Evolutionary conservation across 2,888 invertebrate genomes (phyloP).

Genomic region (Aphidius colemani): DNA sequence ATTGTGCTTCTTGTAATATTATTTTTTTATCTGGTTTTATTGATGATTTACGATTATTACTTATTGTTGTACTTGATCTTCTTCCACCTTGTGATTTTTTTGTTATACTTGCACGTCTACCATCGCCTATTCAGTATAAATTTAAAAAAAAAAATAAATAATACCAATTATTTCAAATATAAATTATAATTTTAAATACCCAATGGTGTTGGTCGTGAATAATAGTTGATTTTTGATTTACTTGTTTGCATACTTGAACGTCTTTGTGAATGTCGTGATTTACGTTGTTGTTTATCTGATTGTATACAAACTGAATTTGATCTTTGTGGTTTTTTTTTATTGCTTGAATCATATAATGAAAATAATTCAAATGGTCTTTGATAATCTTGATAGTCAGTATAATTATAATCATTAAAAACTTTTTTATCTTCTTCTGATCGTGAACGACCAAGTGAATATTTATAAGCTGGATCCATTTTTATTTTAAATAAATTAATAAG

Average conservation of each 20-base stretch:
- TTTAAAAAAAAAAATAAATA: slow-evolving; percentile 1
- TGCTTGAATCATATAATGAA: no score
- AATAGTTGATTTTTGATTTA: no score
- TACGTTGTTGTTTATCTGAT: slow-evolving; percentile 37
- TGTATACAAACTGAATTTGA: slow-evolving; percentile 37
- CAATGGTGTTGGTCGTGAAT: slow-evolving; percentile 46
- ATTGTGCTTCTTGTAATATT: slow-evolving; percentile 52
- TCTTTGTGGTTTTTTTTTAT: slow-evolving; percentile 5
- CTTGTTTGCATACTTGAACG: slow-evolving; percentile 46
- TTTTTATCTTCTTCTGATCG: no score
- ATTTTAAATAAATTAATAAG: no score
- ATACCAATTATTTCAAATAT: not conserved
- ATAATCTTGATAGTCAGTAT: no score
- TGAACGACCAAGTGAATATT: no score
- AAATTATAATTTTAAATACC: slow-evolving; percentile 38
- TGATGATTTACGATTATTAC: slow-evolving; percentile 81
- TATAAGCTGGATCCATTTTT: no score
- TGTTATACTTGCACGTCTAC: slow-evolving; percentile 48
- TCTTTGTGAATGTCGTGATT: slow-evolving; percentile 40
- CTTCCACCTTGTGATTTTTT: slow-evolving; percentile 40
- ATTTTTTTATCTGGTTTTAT: slow-evolving; percentile 56
- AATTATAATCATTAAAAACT: no score
- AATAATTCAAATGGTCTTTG: no score
- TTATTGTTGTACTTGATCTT: slow-evolving; percentile 38
- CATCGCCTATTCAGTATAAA: slow-evolving; percentile 42